Conservation (phyloP, 2,888 invertebrate genomes). For the Sericinus montela region DNA sequence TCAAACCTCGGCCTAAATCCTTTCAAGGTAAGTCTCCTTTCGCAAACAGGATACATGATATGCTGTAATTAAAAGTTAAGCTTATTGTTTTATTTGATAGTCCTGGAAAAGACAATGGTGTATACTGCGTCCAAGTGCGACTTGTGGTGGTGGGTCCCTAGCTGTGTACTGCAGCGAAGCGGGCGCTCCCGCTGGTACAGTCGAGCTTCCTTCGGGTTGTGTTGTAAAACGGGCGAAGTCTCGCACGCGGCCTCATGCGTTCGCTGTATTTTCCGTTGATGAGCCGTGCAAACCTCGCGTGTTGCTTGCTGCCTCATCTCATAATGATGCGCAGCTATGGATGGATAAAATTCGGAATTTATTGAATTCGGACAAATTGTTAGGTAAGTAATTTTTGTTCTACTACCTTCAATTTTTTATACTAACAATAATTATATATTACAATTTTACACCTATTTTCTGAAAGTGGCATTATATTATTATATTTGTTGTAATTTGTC, state of each 20-base stretch:
- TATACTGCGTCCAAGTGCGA: constrained; percentile 77
- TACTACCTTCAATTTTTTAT: constrained; percentile 17
- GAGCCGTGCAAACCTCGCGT: constrained; percentile 81
- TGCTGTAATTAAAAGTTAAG: background rate
- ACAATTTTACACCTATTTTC: too few species aligned
- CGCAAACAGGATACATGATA: constrained; percentile 25
- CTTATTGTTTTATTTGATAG: constrained; percentile 54
- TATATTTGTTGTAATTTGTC: too few species aligned
- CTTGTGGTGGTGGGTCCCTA: constrained; percentile 71
- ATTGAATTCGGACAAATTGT: constrained; percentile 59
- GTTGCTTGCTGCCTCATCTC: constrained; percentile 81
- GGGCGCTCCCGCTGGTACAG: constrained; percentile 64
- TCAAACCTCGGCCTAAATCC: constrained; percentile 80
- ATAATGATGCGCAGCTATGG: constrained; percentile 84
- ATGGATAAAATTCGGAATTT: constrained; percentile 81
- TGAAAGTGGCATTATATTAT: too few species aligned
- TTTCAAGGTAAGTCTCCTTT: constrained; percentile 76
- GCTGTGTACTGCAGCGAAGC: constrained; percentile 78
- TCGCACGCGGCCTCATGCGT: constrained; percentile 83
- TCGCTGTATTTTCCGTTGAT: constrained; percentile 81
- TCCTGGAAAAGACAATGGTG: constrained; percentile 84
- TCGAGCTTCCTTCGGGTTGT: constrained; percentile 79
- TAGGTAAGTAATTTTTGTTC: constrained; percentile 40
- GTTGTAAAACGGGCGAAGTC: constrained; percentile 82
- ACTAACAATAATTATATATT: background rate